Conservation (phyloP, 2,113 vertebrate species). For the Sebastes fasciatus region DNA sequence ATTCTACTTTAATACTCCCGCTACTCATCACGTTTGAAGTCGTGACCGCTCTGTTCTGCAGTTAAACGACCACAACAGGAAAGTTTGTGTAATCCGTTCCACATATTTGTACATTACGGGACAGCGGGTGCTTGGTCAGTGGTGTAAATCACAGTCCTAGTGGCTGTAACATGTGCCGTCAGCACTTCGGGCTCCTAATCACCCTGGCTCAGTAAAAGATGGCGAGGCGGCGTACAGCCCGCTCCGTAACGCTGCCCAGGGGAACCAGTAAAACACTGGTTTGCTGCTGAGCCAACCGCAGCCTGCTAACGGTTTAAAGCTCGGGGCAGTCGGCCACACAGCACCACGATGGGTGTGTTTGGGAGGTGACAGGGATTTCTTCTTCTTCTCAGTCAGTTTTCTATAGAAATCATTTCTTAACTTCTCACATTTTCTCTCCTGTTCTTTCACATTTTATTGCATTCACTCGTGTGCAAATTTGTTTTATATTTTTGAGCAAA, state of each 20-base stretch:
- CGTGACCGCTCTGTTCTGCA: not conserved
- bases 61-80: conserved; percentile 4
- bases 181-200: conserved; percentile 65
- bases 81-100: not conserved
- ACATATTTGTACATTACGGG: conserved; percentile 16
- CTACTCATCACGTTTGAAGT: not conserved
- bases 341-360: not conserved
- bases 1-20: not conserved
- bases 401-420: not conserved
- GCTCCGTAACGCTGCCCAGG: conserved; percentile 61
- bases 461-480: not conserved
- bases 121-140: conserved; percentile 19
- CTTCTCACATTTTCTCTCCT: not conserved
- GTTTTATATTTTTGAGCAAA: not conserved
- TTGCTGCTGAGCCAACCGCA: conserved; percentile 50
- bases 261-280: conserved; percentile 73
- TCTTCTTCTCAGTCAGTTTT: conserved; percentile 1
- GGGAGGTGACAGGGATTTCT: conserved; percentile 6
- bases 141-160: conserved; percentile 57
- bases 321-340: conserved; percentile 22
- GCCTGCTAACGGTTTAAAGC: conserved; percentile 42
- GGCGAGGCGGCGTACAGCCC: conserved; percentile 42
- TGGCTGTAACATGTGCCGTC: conserved; percentile 55
- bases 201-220: conserved; percentile 70
- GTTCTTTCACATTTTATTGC: not conserved